Conservation (phyloP, 2,113 vertebrate species). For the Peromyscus maniculatus region DNA sequence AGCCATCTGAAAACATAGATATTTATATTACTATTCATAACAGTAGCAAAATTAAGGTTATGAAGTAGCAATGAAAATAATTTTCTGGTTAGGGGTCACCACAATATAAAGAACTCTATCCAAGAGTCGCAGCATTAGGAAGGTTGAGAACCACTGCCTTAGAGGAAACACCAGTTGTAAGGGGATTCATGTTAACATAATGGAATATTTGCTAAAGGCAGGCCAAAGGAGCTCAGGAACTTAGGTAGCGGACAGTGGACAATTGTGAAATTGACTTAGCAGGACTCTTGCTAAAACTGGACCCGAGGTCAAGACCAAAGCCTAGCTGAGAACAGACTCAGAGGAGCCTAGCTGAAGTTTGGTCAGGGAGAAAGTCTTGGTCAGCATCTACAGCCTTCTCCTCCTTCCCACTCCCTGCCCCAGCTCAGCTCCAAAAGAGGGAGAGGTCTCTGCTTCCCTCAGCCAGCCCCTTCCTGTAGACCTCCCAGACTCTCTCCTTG, state of each 20-base stretch:
- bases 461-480: background rate
- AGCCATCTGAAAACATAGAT: background rate
- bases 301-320: background rate
- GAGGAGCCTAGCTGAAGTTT: background rate
- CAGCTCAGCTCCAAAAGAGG: background rate
- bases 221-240: background rate
- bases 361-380: background rate
- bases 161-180: background rate
- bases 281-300: background rate
- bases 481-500: constrained; percentile 14
- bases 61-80: background rate
- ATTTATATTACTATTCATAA: too few relatives aligned
- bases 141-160: background rate
- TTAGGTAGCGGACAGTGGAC: background rate
- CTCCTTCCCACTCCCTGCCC: background rate
- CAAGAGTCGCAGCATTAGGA: background rate
- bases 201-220: background rate
- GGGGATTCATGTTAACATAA: background rate
- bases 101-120: background rate
- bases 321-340: background rate
- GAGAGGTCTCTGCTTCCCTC: background rate
- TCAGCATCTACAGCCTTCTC: background rate
- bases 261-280: background rate
- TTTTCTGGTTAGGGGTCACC: background rate
- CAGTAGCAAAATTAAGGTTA: background rate